Evolutionary conservation across 2,797 vertebrate genomes (phyloP).

Genomic region (Alauda arvensis): DNA sequence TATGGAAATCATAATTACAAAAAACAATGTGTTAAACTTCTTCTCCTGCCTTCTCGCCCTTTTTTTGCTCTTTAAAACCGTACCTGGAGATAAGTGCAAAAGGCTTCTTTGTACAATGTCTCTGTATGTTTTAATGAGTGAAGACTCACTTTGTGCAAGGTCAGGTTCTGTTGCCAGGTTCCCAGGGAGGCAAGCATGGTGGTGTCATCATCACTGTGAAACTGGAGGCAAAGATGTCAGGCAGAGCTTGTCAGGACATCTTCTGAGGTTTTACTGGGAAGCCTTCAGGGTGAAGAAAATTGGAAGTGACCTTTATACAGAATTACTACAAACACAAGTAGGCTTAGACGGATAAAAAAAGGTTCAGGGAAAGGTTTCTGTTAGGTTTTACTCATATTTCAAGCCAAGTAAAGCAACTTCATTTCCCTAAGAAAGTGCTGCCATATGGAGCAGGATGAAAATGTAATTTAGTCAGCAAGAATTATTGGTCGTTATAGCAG

Average conservation of each 20-base stretch:
- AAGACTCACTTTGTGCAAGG: not conserved
- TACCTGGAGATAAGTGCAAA: not conserved
- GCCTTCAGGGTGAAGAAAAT: constrained; percentile 45
- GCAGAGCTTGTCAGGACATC: constrained; percentile 35
- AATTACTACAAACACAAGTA: constrained; percentile 2
- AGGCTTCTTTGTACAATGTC: not conserved
- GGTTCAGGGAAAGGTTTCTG: constrained; percentile 39
- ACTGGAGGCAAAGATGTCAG: constrained; percentile 20
- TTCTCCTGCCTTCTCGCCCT: not conserved
- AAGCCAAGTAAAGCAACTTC: constrained; percentile 25
- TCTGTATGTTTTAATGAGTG: not conserved
- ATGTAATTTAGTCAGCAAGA: constrained; percentile 11
- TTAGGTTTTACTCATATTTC: constrained; percentile 5
- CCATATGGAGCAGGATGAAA: not conserved
- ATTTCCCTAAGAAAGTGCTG: not conserved
- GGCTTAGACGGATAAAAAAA: not conserved
- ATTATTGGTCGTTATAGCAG: not conserved
- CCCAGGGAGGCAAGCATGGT: not conserved
- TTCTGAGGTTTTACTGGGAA: constrained; percentile 47
- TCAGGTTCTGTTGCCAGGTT: not conserved
- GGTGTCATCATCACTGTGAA: constrained; percentile 24
- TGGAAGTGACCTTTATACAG: constrained; percentile 46
- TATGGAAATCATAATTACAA: not conserved
- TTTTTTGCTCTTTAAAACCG: not conserved
- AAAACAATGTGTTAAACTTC: not conserved